Base-by-base conservation (phyloP, 2,113 vertebrate species). In the Alexandromys fortis region DNA sequence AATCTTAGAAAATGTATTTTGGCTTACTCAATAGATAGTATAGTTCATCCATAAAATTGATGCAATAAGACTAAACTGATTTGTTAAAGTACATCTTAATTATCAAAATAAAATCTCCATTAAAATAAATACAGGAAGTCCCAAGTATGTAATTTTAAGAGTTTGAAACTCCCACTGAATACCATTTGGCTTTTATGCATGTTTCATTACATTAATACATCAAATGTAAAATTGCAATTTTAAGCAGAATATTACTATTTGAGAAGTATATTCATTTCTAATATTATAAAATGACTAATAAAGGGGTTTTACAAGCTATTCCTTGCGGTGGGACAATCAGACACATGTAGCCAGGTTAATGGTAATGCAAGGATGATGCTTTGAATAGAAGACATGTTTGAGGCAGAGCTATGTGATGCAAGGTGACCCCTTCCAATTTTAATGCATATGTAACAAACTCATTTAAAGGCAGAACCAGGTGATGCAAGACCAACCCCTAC, bases 1-100 rank as follows among this genome's bases (percentile, higher is more conserved):
- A 35, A 8, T 65, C 33, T 89, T 55, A 90, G 92, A 42, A 49
- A 26, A 96, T 78, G 21, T 82, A 47, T 85, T 85, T 90, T 73
- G 55, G 14, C 63, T 22, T 75, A 63, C 79, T 93, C 21, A 95
- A 35, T 75, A 92, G 21, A 13, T 26, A 70, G 28, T 2, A 30
- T 73, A 92, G 65, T 89, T 89, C 30, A 82, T n/a, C 24, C 17
- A 95, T 79, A 38, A 90, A 79, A 87, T 70, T 21, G 52, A 91
- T 26, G 63, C 42, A 95, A 1, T 35, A 26, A 91, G 16, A 2
- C n/a, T 94, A 72, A 90, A 28, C 17, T 91, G 4, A 89, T 88
- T 13, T 45, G 83, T 70, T 76, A 68, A 86, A 94, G 68, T 81
- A 55, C 14, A 65, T 81, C 79, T 92, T 85, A 90, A 81, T 86